Evolutionary conservation across 2,888 invertebrate species (phyloP).

Genomic region (Phaonia tiefii): DNA sequence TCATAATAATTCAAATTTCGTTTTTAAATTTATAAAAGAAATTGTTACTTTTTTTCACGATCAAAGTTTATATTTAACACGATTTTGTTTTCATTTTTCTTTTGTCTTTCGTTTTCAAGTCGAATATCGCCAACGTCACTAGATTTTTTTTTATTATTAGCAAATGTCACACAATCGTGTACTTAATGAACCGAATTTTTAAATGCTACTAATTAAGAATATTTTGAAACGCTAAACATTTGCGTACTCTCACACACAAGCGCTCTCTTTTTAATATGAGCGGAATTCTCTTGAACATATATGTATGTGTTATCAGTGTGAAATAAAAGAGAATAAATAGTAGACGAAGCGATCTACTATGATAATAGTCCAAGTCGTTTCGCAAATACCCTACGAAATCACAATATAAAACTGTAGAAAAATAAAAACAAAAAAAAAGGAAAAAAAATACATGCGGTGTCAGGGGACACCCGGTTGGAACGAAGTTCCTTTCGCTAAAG

Average conservation of each 20-base stretch:
- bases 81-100: neutral
- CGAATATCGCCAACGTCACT: no score
- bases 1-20: conserved; percentile 5
- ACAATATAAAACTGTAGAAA: no score
- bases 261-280: neutral
- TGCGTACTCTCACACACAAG: neutral
- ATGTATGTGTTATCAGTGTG: conserved; percentile 5
- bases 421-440: no score
- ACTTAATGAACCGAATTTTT: conserved; percentile 14
- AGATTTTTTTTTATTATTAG: neutral
- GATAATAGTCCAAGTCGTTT: no score
- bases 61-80: conserved; percentile 51
- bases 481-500: no score
- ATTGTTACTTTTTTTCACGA: neutral
- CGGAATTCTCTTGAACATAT: no score
- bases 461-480: no score
- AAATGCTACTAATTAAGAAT: conserved; percentile 31
- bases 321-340: neutral
- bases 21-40: conserved; percentile 27
- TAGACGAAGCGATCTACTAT: no score
- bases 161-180: neutral
- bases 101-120: no score
- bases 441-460: no score
- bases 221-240: neutral
- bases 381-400: no score